A percentile compares a stretch with the other conserved stretches of the same genome.
phyloP scores from a whole-genome alignment of 2,888 invertebrate species.

The Cephonodes hylas region DNA sequence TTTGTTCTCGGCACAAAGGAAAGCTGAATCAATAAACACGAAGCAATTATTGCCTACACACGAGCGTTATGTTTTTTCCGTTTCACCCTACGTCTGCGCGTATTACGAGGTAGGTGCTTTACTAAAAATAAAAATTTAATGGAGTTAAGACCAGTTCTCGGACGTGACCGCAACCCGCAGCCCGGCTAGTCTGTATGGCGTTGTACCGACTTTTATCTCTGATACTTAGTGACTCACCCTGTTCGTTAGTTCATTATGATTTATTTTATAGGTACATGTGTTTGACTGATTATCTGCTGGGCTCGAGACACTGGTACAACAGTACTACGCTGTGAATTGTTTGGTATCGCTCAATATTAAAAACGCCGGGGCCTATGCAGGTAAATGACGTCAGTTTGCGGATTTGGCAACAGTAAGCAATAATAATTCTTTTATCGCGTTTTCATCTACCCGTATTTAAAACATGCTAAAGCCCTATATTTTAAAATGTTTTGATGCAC shows the following conservation, averaged over 20 bases:
- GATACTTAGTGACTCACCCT: conserved; percentile 27
- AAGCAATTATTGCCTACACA: conserved; percentile 15
- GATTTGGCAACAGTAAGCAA: background rate
- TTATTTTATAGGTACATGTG: conserved; percentile 15
- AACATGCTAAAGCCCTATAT: too few species aligned
- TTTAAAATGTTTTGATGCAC: too few species aligned
- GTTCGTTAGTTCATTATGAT: conserved; percentile 29
- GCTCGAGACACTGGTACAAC: background rate
- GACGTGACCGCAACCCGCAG: conserved; percentile 35
- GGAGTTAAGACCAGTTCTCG: conserved; percentile 49
- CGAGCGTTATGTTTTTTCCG: conserved; percentile 12
- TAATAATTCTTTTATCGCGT: background rate
- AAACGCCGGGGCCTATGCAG: too few species aligned
- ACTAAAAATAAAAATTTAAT: conserved; percentile 58
- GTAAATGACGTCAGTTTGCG: background rate
- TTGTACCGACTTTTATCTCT: conserved; percentile 27
- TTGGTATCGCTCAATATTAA: background rate
- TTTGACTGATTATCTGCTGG: conserved; percentile 1
- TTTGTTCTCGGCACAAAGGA: conserved; percentile 16
- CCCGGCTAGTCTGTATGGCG: conserved; percentile 32
- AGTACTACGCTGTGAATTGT: background rate
- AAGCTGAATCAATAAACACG: conserved; percentile 19
- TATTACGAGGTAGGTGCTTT: conserved; percentile 31
- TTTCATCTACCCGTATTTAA: too few species aligned
- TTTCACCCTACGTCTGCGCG: conserved; percentile 21